phyloP scores from a whole-genome alignment of 2,888 invertebrate species.

The Pediacus dermestoides region DNA sequence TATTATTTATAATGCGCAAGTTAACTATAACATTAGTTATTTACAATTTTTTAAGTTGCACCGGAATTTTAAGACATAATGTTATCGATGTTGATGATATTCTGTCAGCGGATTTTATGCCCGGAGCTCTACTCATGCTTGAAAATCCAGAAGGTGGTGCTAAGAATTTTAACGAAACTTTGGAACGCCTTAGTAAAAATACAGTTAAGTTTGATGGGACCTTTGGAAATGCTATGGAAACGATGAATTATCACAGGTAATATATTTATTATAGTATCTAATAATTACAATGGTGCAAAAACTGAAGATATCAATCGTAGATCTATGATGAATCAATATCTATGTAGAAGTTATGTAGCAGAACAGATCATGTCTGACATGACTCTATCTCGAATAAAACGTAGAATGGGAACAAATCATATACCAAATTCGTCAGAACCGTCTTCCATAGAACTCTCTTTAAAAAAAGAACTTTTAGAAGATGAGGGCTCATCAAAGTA shows the following conservation, averaged over 20 bases:
- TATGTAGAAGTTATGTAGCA: slow-evolving; percentile 70
- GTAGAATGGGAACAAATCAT: slow-evolving; percentile 42
- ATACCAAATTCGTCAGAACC: slow-evolving; percentile 26
- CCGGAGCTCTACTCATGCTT: slow-evolving; percentile 59
- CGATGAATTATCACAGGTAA: slow-evolving; percentile 69
- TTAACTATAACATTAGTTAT: no score
- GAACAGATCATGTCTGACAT: slow-evolving; percentile 69
- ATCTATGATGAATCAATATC: slow-evolving; percentile 74
- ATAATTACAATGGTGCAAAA: slow-evolving; percentile 6
- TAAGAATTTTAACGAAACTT: slow-evolving; percentile 22
- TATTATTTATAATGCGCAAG: no score
- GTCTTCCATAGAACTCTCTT: slow-evolving; percentile 28
- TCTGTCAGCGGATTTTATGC: slow-evolving; percentile 66
- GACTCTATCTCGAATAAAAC: slow-evolving; percentile 48
- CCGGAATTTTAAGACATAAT: slow-evolving; percentile 16
- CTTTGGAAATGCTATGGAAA: slow-evolving; percentile 60
- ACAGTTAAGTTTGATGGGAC: slow-evolving; percentile 52
- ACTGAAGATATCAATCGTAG: slow-evolving; percentile 45
- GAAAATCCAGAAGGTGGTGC: slow-evolving; percentile 41
- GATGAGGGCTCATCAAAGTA: slow-evolving; percentile 72
- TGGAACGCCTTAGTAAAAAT: slow-evolving; percentile 2
- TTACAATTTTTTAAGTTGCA: no score
- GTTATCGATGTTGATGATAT: slow-evolving; percentile 61
- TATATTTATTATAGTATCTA: slow-evolving; percentile 11
- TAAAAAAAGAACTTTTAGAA: slow-evolving; percentile 54